Conservation (phyloP, 2,113 vertebrate genomes). For the Orientallactaga bullata region DNA sequence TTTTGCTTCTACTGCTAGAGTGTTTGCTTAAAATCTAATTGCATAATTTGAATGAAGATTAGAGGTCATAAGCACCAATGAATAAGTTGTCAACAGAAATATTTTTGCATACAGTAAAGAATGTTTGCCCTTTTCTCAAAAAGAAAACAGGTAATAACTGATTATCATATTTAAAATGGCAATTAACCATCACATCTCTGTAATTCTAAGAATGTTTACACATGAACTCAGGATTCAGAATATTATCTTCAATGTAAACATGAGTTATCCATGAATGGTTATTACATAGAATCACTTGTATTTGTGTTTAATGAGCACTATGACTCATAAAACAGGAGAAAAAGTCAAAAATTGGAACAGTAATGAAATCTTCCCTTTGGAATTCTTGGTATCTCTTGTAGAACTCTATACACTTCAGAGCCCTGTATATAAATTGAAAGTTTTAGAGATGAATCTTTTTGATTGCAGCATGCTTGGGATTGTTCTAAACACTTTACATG, state of each 20-base stretch:
- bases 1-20: slow-evolving; percentile 82
- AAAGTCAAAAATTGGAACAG: neutral
- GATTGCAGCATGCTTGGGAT: neutral
- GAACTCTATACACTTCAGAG: neutral
- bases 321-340: neutral
- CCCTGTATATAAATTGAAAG: neutral
- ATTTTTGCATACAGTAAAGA: slow-evolving; percentile 79
- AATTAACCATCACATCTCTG: slow-evolving; percentile 81
- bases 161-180: slow-evolving; percentile 77
- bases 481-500: neutral
- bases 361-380: slow-evolving; percentile 13
- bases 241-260: slow-evolving; percentile 69
- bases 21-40: slow-evolving; percentile 87
- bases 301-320: neutral
- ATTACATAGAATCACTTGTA: slow-evolving; percentile 31
- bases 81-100: slow-evolving; percentile 84
- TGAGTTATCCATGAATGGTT: slow-evolving; percentile 61
- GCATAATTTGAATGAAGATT: slow-evolving; percentile 80
- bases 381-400: neutral
- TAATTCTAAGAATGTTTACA: slow-evolving; percentile 77
- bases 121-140: slow-evolving; percentile 77
- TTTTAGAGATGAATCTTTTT: neutral
- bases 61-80: slow-evolving; percentile 78
- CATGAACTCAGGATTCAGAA: neutral
- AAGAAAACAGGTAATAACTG: slow-evolving; percentile 75